Evolutionary conservation across 2,797 vertebrate genomes (phyloP).

Genomic region (Prunella strophiata): DNA sequence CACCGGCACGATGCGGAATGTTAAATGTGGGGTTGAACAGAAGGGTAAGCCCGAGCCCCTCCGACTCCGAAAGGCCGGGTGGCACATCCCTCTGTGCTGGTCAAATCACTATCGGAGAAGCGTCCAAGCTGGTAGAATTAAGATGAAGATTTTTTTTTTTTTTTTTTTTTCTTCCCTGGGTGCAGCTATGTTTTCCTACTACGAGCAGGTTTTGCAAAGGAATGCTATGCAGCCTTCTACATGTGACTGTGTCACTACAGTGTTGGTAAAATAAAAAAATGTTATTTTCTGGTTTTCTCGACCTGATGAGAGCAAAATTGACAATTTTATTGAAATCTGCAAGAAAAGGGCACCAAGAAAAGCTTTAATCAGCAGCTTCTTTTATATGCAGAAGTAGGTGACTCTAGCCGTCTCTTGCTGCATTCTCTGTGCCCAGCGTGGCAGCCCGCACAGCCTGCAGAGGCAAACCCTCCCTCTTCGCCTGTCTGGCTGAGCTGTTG

Average conservation of each 20-base stretch:
- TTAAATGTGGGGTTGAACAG: background rate
- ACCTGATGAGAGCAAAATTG: background rate
- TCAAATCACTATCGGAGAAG: background rate
- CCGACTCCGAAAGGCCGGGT: rapidly evolving
- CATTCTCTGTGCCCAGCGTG: constrained; percentile 48
- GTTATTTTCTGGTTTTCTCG: background rate
- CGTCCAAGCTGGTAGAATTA: background rate
- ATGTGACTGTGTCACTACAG: rapidly evolving
- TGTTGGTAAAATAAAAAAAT: background rate
- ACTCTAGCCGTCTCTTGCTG: constrained; percentile 57
- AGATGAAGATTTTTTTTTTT: background rate
- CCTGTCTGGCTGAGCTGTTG: background rate
- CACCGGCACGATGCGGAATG: rapidly evolving
- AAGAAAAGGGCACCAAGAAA: background rate
- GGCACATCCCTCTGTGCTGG: background rate
- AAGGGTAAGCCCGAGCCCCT: rapidly evolving
- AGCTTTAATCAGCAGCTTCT: background rate
- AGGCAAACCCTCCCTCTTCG: background rate
- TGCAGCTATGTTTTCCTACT: background rate
- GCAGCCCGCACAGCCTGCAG: constrained; percentile 31
- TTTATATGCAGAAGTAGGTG: constrained; percentile 14
- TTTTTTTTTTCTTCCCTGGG: background rate
- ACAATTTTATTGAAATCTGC: background rate
- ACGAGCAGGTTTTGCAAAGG: background rate
- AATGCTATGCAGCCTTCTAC: background rate